phyloP scores from a whole-genome alignment of 2,888 invertebrate genomes.

The Cynaeus angustus region DNA sequence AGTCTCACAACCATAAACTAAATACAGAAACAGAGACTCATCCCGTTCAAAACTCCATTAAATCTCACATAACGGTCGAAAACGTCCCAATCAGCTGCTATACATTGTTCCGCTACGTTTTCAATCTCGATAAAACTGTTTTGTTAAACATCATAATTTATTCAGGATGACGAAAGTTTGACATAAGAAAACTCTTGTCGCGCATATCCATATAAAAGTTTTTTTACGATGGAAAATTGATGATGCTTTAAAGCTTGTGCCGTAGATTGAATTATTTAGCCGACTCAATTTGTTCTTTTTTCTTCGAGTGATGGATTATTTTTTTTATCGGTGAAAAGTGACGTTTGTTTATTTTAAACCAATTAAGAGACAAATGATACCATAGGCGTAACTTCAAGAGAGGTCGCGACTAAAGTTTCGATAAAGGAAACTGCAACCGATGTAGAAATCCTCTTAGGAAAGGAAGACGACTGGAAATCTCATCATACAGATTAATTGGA shows the following conservation, averaged over 20 bases:
- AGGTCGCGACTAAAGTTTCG: conserved; percentile 22
- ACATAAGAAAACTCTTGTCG: conserved; percentile 34
- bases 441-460: conserved; percentile 46
- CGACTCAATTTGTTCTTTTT: conserved; percentile 32
- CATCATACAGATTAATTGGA: conserved; percentile 49
- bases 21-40: conserved; percentile 8
- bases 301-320: conserved; percentile 42
- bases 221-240: conserved; percentile 46
- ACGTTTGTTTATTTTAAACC: background rate
- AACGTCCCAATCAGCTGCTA: conserved; percentile 20
- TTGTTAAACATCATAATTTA: conserved; percentile 48
- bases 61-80: conserved; percentile 8
- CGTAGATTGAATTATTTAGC: conserved; percentile 33
- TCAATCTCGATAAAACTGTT: conserved; percentile 43
- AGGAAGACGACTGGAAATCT: conserved; percentile 40
- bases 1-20: conserved; percentile 21
- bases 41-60: conserved; percentile 21
- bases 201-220: conserved; percentile 45
- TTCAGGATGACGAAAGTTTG: conserved; percentile 41
- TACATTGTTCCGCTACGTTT: background rate
- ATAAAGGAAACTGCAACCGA: conserved; percentile 33
- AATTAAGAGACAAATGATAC: conserved; percentile 3
- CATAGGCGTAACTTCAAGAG: background rate
- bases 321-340: conserved; percentile 15
- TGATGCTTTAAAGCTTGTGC: conserved; percentile 41